phyloP scores from a whole-genome alignment of 1,140 invertebrate species.

The Contarinia nasturtii region DNA sequence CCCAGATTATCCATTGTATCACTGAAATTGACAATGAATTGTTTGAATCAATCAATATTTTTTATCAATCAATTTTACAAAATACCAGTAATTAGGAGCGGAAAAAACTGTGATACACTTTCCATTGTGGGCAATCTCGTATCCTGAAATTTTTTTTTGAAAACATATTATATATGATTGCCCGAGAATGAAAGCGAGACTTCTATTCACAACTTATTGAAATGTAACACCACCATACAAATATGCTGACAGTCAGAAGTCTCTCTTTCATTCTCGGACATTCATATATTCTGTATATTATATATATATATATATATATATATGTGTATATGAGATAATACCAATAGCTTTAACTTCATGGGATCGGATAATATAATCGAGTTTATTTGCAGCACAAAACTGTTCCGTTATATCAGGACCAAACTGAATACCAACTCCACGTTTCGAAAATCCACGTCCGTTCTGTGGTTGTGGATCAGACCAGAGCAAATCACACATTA shows the following conservation, averaged over 20 bases:
- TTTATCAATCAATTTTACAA: slow-evolving; percentile 3
- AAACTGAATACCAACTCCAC: slow-evolving; percentile 96
- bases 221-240: too few relatives aligned
- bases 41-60: not conserved
- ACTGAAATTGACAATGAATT: slow-evolving; percentile 34
- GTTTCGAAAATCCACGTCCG: slow-evolving; percentile 80
- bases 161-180: too few relatives aligned
- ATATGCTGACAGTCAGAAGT: too few relatives aligned
- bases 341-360: slow-evolving; percentile 96
- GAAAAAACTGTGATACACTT: slow-evolving; percentile 94
- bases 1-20: slow-evolving; percentile 98
- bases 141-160: too few relatives aligned
- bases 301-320: too few relatives aligned
- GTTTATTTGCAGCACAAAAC: slow-evolving; percentile 68
- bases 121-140: slow-evolving; percentile 84
- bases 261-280: too few relatives aligned
- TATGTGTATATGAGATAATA: too few relatives aligned
- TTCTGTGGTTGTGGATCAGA: slow-evolving; percentile 84
- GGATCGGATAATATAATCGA: slow-evolving; percentile 88
- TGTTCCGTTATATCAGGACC: slow-evolving; percentile 88
- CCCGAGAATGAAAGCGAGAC: too few relatives aligned
- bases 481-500: slow-evolving; percentile 97
- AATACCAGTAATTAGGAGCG: slow-evolving; percentile 96
- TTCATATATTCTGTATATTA: too few relatives aligned
- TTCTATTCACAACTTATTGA: too few relatives aligned